These are phyloP conservation scores for Allolobophora icterica DNA, from an alignment of 2,888 invertebrate genomes.

Conservation along the genomic window DNA sequence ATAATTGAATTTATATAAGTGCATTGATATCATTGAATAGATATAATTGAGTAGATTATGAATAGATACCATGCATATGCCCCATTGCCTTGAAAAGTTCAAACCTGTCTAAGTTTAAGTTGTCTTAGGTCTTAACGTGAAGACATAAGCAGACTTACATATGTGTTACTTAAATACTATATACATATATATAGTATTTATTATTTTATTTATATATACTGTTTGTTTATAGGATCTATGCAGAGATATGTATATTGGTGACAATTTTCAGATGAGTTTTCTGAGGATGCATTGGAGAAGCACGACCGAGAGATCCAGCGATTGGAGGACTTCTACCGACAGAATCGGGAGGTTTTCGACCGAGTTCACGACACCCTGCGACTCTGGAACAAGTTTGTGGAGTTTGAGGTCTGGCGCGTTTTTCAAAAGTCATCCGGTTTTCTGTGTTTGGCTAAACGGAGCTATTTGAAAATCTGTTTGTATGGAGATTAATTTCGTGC, in stretches of 20 bases:
- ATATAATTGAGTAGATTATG: no score
- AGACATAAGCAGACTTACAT: no score
- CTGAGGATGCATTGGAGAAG: conserved; percentile 31
- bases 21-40: no score
- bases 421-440: neutral
- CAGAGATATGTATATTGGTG: neutral
- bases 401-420: conserved; percentile 32
- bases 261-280: conserved; percentile 28
- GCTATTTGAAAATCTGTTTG: neutral
- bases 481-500: neutral
- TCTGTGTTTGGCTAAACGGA: neutral
- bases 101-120: no score
- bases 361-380: conserved; percentile 26
- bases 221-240: no score
- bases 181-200: no score
- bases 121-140: no score
- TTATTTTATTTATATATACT: no score
- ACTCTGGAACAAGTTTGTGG: conserved; percentile 33
- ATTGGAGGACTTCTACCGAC: conserved; percentile 27
- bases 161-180: no score
- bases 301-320: conserved; percentile 30
- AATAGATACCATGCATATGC: no score
- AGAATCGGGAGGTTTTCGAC: conserved; percentile 29
- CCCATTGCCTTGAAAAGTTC: no score
- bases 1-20: no score